Conservation (phyloP, 2,888 invertebrate genomes). For the Schrankia costaestrigalis region DNA sequence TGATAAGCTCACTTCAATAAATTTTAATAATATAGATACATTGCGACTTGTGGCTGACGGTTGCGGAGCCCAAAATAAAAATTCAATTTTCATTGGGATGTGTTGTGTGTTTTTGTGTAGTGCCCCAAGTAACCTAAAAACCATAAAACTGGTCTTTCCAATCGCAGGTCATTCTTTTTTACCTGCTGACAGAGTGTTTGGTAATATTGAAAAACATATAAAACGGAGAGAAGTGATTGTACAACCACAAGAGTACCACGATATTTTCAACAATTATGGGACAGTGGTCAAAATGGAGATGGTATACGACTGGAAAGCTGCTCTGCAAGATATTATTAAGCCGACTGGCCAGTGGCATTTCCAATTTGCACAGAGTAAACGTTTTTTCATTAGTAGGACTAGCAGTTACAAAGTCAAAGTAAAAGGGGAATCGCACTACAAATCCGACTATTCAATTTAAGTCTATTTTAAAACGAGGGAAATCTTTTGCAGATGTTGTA, state of each 20-base stretch:
- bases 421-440: neutral
- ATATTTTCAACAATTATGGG: slow-evolving; percentile 12
- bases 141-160: slow-evolving; percentile 22
- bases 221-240: slow-evolving; percentile 15
- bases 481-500: neutral
- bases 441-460: neutral
- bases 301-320: slow-evolving; percentile 11
- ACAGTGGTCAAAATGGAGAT: slow-evolving; percentile 2
- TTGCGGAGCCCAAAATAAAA: slow-evolving; percentile 30
- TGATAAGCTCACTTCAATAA: neutral
- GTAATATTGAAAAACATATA: slow-evolving; percentile 13
- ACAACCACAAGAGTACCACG: slow-evolving; percentile 12
- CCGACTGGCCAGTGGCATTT: slow-evolving; percentile 20
- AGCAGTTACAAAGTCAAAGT: slow-evolving; percentile 5
- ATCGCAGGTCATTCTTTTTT: slow-evolving; percentile 28
- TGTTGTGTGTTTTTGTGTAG: slow-evolving; percentile 18
- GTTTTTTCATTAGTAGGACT: slow-evolving; percentile 13
- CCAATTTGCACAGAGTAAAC: slow-evolving; percentile 13
- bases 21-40: slow-evolving; percentile 12
- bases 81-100: slow-evolving; percentile 26
- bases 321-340: slow-evolving; percentile 8
- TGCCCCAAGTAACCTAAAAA: slow-evolving; percentile 9
- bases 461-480: neutral
- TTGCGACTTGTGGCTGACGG: slow-evolving; percentile 25
- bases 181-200: slow-evolving; percentile 25